Percentiles rank a stretch among this genome's conserved stretches.
These are phyloP conservation scores for Trialeurodes vaporariorum DNA, from an alignment of 1,140 invertebrate genomes.

Conservation along the genomic window DNA sequence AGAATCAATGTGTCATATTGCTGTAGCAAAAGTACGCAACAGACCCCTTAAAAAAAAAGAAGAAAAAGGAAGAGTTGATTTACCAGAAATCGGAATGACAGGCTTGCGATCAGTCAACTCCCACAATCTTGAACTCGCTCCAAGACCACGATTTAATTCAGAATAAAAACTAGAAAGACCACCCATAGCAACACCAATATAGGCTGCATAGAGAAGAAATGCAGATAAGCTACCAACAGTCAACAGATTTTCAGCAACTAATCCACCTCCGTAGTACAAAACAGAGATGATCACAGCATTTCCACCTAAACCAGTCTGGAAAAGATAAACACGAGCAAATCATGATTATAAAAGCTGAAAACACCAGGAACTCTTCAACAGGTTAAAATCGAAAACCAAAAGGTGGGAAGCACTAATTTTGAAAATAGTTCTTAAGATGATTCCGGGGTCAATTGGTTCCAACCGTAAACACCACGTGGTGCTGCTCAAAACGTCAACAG, in stretches of 20 bases:
- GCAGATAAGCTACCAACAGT: slow-evolving; percentile 83
- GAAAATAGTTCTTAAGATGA: no score
- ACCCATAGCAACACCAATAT: slow-evolving; percentile 78
- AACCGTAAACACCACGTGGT: no score
- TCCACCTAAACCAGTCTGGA: slow-evolving; percentile 80
- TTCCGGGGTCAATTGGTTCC: no score
- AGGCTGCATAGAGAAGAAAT: slow-evolving; percentile 85
- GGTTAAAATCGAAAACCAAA: no score
- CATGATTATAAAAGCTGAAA: no score
- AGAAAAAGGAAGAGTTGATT: slow-evolving; percentile 26
- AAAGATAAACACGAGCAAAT: no score
- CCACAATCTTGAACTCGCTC: slow-evolving; percentile 78
- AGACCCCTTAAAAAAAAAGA: no score
- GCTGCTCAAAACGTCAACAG: no score
- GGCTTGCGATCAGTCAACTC: slow-evolving; percentile 75
- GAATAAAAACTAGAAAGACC: slow-evolving; percentile 83
- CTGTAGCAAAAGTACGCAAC: no score
- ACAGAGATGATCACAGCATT: slow-evolving; percentile 86
- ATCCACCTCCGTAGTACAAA: slow-evolving; percentile 81
- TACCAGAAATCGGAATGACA: slow-evolving; percentile 52
- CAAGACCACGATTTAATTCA: slow-evolving; percentile 85
- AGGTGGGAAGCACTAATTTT: no score
- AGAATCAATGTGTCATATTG: no score
- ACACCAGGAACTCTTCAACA: no score
- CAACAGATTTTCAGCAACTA: slow-evolving; percentile 69